Conservation (phyloP, 2,888 invertebrate genomes). For the Oasisia sp. region DNA sequence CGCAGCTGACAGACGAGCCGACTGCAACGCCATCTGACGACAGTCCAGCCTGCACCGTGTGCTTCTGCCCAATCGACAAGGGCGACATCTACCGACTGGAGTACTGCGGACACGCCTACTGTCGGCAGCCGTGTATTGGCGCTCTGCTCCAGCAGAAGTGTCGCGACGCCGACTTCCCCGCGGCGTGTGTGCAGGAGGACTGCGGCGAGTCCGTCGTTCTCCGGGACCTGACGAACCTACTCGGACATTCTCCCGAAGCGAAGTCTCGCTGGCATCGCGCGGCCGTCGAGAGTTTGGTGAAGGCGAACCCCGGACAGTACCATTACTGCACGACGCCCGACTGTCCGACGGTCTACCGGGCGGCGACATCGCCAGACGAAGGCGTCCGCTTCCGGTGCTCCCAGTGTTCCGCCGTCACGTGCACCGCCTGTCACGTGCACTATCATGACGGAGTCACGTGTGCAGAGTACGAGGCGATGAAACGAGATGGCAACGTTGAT, state of each 20-base stretch:
- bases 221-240: slow-evolving; percentile 32
- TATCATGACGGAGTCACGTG: slow-evolving; percentile 55
- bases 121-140: slow-evolving; percentile 48
- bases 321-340: slow-evolving; percentile 55
- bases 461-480: slow-evolving; percentile 43
- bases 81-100: slow-evolving; percentile 52
- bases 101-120: slow-evolving; percentile 58
- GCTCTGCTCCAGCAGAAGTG: slow-evolving; percentile 41
- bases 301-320: slow-evolving; percentile 41
- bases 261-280: slow-evolving; percentile 39
- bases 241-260: slow-evolving; percentile 41
- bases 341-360: slow-evolving; percentile 53
- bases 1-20: neutral
- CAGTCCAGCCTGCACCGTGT: slow-evolving; percentile 51
- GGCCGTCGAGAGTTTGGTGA: slow-evolving; percentile 47
- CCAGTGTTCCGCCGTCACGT: slow-evolving; percentile 46
- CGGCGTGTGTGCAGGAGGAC: slow-evolving; percentile 48
- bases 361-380: slow-evolving; percentile 37
- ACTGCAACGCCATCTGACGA: neutral
- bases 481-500: slow-evolving; percentile 38
- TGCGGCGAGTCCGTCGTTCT: slow-evolving; percentile 46
- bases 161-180: slow-evolving; percentile 47
- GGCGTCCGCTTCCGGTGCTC: slow-evolving; percentile 43
- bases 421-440: slow-evolving; percentile 51
- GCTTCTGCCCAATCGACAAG: slow-evolving; percentile 50